phyloP scores from a whole-genome alignment of 2,797 vertebrate genomes.

The Champsocephalus gunnari region DNA sequence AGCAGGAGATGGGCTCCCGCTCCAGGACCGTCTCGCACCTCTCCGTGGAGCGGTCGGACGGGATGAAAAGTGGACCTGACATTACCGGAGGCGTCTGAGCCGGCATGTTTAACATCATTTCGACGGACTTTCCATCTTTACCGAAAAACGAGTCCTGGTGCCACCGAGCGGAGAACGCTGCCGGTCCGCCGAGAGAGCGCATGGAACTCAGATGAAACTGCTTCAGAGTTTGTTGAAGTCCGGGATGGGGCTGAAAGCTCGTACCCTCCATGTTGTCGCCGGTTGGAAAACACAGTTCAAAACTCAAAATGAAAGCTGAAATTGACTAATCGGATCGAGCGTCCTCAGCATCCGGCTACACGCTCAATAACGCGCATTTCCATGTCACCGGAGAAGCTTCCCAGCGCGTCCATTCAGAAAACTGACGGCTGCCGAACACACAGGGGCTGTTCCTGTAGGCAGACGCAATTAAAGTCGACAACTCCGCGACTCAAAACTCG shows the following conservation, averaged over 20 bases:
- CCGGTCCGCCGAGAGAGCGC: slow-evolving; percentile 97
- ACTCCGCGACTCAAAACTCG: slow-evolving; percentile 51
- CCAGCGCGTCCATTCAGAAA: slow-evolving; percentile 82
- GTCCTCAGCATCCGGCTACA: slow-evolving; percentile 75
- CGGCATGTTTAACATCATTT: slow-evolving; percentile 87
- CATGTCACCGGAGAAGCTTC: slow-evolving; percentile 82
- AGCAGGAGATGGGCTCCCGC: slow-evolving; percentile 96
- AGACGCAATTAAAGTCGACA: slow-evolving; percentile 62
- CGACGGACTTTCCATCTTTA: slow-evolving; percentile 92
- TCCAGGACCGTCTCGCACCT: slow-evolving; percentile 95
- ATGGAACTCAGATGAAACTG: slow-evolving; percentile 99
- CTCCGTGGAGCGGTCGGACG: slow-evolving; percentile 95
- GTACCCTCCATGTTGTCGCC: slow-evolving; percentile 86
- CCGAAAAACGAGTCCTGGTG: slow-evolving; percentile 93
- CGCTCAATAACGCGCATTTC: slow-evolving; percentile 76
- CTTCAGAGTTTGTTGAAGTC: slow-evolving; percentile 98
- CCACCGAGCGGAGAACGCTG: slow-evolving; percentile 98
- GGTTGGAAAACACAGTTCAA: slow-evolving; percentile 49
- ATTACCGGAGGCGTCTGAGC: slow-evolving; percentile 89
- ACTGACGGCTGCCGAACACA: slow-evolving; percentile 55
- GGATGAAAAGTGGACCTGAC: slow-evolving; percentile 94
- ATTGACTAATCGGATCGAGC: slow-evolving; percentile 50
- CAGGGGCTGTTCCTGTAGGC: slow-evolving; percentile 44
- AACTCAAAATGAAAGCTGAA: slow-evolving; percentile 70
- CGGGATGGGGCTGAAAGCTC: slow-evolving; percentile 97